Percentiles rank a stretch among this genome's conserved stretches.
Conservation (phyloP, 2,113 vertebrate genomes). For the Channa argus region DNA sequence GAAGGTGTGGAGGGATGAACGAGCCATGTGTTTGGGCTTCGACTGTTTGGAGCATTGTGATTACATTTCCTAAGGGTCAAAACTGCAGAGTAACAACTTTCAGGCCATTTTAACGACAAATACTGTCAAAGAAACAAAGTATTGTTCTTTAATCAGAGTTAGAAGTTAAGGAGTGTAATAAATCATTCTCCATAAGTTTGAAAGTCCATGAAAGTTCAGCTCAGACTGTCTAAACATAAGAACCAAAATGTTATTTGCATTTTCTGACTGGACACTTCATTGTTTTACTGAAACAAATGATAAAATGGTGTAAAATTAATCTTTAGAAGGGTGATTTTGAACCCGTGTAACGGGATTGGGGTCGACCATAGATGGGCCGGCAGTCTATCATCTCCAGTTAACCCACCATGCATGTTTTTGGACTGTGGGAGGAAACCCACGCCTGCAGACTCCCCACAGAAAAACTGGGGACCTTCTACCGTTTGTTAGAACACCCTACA, state of each 20-base stretch:
- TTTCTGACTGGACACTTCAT: not conserved
- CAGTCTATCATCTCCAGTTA: too few relatives aligned
- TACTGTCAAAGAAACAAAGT: not conserved
- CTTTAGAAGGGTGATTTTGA: not conserved
- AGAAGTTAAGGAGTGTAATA: too few relatives aligned
- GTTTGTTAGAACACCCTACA: too few relatives aligned
- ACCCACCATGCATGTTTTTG: too few relatives aligned
- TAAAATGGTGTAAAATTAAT: slow-evolving; percentile 5
- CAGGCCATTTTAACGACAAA: not conserved
- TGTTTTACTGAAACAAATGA: slow-evolving; percentile 8
- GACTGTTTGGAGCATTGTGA: not conserved
- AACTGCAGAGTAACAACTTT: not conserved
- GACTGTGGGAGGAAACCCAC: too few relatives aligned
- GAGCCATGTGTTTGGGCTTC: not conserved
- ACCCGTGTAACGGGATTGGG: not conserved
- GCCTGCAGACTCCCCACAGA: too few relatives aligned
- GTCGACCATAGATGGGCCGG: too few relatives aligned
- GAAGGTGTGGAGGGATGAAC: slow-evolving; percentile 35
- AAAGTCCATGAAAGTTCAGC: too few relatives aligned
- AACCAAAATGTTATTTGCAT: not conserved
- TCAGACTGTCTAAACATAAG: too few relatives aligned
- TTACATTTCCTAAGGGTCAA: not conserved
- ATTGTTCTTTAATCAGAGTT: not conserved
- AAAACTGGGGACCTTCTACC: too few relatives aligned
- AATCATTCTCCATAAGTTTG: too few relatives aligned